Base-by-base conservation (phyloP, 2,888 invertebrate genomes). In the Dorcus hopei region DNA sequence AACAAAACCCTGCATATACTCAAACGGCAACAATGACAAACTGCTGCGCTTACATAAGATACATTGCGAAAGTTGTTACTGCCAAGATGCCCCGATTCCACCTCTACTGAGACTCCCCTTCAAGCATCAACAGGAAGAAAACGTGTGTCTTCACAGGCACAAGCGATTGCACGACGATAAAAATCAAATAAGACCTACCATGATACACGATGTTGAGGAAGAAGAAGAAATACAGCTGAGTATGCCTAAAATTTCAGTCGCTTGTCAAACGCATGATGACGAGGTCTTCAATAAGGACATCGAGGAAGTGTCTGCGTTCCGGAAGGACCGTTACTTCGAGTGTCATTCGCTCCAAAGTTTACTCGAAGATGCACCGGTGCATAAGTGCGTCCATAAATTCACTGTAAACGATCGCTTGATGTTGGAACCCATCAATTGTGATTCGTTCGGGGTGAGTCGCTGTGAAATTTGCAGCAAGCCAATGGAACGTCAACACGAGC, bases 291-390 rank as follows among this genome's bases (percentile, higher is more conserved):
- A 14, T 42, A 14, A 42, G 9, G 19, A 3, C 9, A 41, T 69
- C n/a, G 62, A 63, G 4, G 68, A 74, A 8, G 33, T 77, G 14
- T 66, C 78, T 59, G 77, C 80, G 64, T 86, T 85, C 63, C 78
- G 86, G 9, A 74, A 80, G 2, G 76, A 82, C 6, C 83, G 86
- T 67, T 87, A 83, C 67, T 86, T 85, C 59, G 85, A 86, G 63
- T 84, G 84, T n/a, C 85, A 85, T 66, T 83, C 84, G n/a, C 48
- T 8, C 14, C 14, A 52, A 4, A 1, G 78, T 72, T 69, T 77
- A 77, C 8, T 77, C 78, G 54, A 66, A 78, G 0, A 72, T 72
- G 19, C 59, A 7, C 70, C 68, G 2, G 70, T 79, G 9, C 83
- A 84, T 61, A 79, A 78, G 64, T 85, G 85, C 53, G 72, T 81